phyloP scores from a whole-genome alignment of 1,140 invertebrate genomes.

The Caenorhabditis inopinata region DNA sequence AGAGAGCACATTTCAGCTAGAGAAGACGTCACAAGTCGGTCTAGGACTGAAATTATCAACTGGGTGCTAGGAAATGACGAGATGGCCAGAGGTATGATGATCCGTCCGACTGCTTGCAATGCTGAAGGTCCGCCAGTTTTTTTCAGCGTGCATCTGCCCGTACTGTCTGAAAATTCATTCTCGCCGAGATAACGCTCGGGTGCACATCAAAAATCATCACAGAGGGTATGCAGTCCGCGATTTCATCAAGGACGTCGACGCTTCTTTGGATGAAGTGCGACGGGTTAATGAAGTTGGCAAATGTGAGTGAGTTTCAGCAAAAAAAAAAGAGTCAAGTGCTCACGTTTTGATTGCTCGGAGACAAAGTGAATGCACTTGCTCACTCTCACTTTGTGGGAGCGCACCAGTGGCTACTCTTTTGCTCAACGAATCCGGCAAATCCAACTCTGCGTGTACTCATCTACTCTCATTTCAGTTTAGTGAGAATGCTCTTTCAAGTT shows the following conservation, averaged over 20 bases:
- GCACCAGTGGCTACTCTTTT: no score
- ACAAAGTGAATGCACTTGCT: no score
- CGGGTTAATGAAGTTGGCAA: background rate
- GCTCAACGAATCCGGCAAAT: no score
- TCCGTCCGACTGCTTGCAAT: no score
- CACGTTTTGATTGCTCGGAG: no score
- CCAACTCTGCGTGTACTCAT: no score
- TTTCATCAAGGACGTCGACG: background rate
- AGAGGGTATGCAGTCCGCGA: background rate
- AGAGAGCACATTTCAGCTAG: background rate
- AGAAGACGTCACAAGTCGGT: background rate
- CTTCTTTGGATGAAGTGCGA: background rate
- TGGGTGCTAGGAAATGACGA: background rate
- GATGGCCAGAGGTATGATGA: background rate
- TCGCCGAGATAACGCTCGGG: background rate
- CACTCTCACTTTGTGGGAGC: no score
- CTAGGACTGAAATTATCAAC: conserved; percentile 4
- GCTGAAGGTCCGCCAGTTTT: no score
- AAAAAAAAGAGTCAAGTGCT: no score
- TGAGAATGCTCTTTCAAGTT: no score
- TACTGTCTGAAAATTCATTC: conserved; percentile 20
- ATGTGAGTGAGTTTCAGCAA: conserved; percentile 1
- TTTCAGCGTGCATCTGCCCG: background rate
- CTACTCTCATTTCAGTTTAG: no score
- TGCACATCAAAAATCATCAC: conserved; percentile 1